These are phyloP conservation scores for Dryobota labecula DNA, from an alignment of 2,888 invertebrate species.

Conservation along the genomic window DNA sequence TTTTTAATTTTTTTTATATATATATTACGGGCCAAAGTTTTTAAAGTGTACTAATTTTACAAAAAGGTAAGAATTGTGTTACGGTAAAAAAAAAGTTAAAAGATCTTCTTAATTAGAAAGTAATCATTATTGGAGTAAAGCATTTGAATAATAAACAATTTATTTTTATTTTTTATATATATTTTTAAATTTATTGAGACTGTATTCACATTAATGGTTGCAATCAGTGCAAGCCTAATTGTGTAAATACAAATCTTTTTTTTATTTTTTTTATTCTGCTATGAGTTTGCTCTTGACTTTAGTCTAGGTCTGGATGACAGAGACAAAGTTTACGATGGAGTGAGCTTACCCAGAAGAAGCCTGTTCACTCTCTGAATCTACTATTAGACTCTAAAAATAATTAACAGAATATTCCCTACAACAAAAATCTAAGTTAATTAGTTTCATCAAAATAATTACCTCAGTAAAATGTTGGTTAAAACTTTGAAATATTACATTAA, in stretches of 20 bases:
- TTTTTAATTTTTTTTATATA: too few relatives aligned
- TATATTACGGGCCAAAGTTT: neutral
- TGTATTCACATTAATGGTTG: neutral
- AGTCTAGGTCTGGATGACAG: too few relatives aligned
- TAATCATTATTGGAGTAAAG: neutral
- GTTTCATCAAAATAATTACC: constrained; percentile 31
- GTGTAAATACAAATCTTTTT: neutral
- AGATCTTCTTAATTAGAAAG: neutral
- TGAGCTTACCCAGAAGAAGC: too few relatives aligned
- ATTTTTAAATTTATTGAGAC: neutral
- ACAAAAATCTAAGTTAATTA: constrained; percentile 29
- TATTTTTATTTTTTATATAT: neutral
- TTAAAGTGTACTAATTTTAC: neutral
- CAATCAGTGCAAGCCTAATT: constrained; percentile 18
- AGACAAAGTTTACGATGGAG: too few relatives aligned
- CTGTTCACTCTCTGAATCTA: too few relatives aligned
- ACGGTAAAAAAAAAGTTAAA: neutral
- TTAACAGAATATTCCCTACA: constrained; percentile 6
- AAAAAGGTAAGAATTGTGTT: too few relatives aligned
- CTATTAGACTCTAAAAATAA: neutral
- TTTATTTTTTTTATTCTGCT: too few relatives aligned
- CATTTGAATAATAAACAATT: neutral
- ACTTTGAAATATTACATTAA: constrained; percentile 17
- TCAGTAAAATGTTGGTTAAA: neutral
- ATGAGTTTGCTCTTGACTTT: too few relatives aligned